These are phyloP conservation scores for Megalops cyprinoides DNA, from an alignment of 2,797 vertebrate species.

Conservation along the genomic window DNA sequence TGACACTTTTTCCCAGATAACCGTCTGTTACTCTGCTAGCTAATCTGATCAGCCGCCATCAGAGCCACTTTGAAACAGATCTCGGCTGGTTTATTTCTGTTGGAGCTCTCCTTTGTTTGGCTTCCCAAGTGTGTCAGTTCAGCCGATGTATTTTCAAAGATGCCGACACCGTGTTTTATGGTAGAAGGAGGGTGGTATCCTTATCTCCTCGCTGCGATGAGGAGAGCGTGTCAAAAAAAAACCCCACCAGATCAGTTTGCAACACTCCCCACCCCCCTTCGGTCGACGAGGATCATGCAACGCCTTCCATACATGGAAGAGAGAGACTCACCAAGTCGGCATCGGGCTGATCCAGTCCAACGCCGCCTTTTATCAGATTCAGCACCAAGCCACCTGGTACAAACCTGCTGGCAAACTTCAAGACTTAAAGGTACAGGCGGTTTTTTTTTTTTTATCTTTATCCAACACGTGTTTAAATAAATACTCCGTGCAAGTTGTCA, in stretches of 20 bases:
- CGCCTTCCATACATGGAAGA: conserved; percentile 69
- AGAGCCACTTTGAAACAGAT: conserved; percentile 79
- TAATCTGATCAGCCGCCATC: conserved; percentile 85
- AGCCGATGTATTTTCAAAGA: conserved; percentile 66
- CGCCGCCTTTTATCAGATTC: conserved; percentile 34
- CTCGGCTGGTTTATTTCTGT: conserved; percentile 60
- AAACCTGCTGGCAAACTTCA: conserved; percentile 29
- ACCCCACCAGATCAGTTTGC: conserved; percentile 27
- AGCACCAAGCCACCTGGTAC: conserved; percentile 21
- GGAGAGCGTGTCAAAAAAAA: conserved; percentile 24
- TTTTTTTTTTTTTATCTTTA: background rate
- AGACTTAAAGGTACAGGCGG: conserved; percentile 10
- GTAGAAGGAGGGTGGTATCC: conserved; percentile 14
- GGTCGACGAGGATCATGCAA: conserved; percentile 35
- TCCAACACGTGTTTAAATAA: background rate
- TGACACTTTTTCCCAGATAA: conserved; percentile 55
- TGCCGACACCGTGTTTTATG: conserved; percentile 31
- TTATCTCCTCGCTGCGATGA: conserved; percentile 37
- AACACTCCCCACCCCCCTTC: conserved; percentile 22
- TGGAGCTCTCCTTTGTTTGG: conserved; percentile 41
- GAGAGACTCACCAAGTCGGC: conserved; percentile 58
- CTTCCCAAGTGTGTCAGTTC: conserved; percentile 3
- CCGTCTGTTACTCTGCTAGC: conserved; percentile 72
- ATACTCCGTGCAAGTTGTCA: background rate
- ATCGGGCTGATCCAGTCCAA: conserved; percentile 5